Conservation (phyloP, 2,113 vertebrate species). For the Megaleporinus macrocephalus region DNA sequence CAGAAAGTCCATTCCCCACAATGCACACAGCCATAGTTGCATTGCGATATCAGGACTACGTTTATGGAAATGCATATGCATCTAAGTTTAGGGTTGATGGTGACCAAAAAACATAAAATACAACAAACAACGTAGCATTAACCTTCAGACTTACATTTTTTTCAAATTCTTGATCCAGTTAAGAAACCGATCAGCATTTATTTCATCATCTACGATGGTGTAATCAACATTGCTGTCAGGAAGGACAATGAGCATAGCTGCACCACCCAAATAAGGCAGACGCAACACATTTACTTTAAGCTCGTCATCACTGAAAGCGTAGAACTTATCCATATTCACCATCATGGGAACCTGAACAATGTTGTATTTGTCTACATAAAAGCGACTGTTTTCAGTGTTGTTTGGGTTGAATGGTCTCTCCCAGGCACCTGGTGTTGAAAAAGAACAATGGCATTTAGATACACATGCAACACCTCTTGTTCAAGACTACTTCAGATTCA, state of each 20-base stretch:
- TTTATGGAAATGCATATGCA: too few species aligned
- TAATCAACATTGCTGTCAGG: constrained; percentile 82
- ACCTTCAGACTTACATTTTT: constrained; percentile 59
- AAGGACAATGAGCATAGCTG: constrained; percentile 88
- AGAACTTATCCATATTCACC: constrained; percentile 78
- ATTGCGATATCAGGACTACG: too few species aligned
- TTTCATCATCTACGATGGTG: constrained; percentile 83
- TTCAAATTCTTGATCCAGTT: constrained; percentile 82
- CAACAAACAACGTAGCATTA: not conserved
- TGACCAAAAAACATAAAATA: not conserved
- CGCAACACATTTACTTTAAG: constrained; percentile 83
- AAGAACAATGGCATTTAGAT: not conserved
- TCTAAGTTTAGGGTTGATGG: not conserved
- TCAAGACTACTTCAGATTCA: not conserved
- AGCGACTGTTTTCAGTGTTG: constrained; percentile 74
- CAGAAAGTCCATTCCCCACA: too few species aligned
- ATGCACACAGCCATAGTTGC: too few species aligned
- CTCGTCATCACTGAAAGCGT: constrained; percentile 73
- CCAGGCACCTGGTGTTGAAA: constrained; percentile 81
- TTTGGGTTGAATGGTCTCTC: constrained; percentile 79
- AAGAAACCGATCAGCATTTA: constrained; percentile 80
- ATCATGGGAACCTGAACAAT: constrained; percentile 86
- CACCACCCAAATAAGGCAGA: constrained; percentile 83
- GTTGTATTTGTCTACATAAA: constrained; percentile 88
- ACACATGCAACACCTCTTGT: not conserved